Evolutionary conservation across 2,888 invertebrate species (phyloP), one percentile per base, ranked within the genome.

Genomic region (Operophtera brumata): DNA sequence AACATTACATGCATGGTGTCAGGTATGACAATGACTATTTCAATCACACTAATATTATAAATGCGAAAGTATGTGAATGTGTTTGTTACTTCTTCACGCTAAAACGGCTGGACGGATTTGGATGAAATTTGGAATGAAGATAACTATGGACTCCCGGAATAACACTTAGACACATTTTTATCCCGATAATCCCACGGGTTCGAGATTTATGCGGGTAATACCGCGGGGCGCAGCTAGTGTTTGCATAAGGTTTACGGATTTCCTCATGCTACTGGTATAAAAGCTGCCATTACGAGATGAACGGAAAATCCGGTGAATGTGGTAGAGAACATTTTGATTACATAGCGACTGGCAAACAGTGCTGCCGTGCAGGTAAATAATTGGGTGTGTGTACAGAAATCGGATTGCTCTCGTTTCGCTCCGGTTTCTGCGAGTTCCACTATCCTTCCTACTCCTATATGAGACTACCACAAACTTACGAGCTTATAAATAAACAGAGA

Each of bases 261-360:
- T 47, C 28, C 46, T 40, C 50, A 43, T 39, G 34, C 47, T 20
- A 66, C 61, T 64, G 57, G 65, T 66, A 72, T 74, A 71, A 73
- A 77, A 71, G 69, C 75, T 62, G 61, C 58, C 71, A 79, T 79
- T 77, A 76, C 70, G 67, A 71, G 72, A 77, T 77, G 70, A 74
- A 73, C 69, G 60, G 69, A 75, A 78, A 74, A 74, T 77, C 70
- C 69, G 44, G 53, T 67, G 70, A 73, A 76, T 78, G 74, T 71
- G 75, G 73, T 68, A 65, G 64, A 64, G 71, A 69, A 72, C 71
- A 69, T 76, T 78, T 75, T 77, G 77, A 72, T 75, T 75, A 71
- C 73, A 73, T 64, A 71, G 67, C 66, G 61, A 68, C 56, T 69
- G 60, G 65, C 66, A 71, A 72, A 66, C 69, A 69, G 65, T 65